Evolutionary conservation across 2,888 invertebrate genomes (phyloP).

Genomic region (Chrysina gloriosa): DNA sequence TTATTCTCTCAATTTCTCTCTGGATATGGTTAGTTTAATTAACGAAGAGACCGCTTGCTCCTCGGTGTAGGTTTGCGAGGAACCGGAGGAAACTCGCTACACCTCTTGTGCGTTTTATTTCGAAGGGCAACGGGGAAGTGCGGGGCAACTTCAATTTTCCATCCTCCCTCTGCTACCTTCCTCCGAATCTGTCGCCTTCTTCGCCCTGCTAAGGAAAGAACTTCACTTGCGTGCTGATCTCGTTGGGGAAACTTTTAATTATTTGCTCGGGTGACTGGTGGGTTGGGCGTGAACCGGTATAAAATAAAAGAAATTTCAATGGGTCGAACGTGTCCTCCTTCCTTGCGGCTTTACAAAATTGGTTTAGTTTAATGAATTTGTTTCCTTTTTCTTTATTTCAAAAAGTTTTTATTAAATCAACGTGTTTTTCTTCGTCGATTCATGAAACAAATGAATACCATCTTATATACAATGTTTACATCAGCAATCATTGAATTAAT

Average conservation of each 20-base stretch:
- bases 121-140: constrained; percentile 14
- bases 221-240: constrained; percentile 29
- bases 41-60: constrained; percentile 49
- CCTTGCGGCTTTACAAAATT: constrained; percentile 28
- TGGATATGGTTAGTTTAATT: constrained; percentile 55
- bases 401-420: not conserved
- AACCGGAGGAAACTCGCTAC: constrained; percentile 41
- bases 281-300: not conserved
- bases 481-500: too few relatives aligned
- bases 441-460: not conserved
- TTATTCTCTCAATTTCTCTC: constrained; percentile 54
- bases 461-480: not conserved
- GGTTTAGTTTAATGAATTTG: constrained; percentile 35
- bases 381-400: constrained; percentile 1
- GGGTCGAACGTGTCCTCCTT: not conserved
- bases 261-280: constrained; percentile 23
- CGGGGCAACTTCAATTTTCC: constrained; percentile 28
- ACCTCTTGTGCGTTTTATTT: constrained; percentile 55
- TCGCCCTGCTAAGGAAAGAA: constrained; percentile 17
- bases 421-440: not conserved
- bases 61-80: not conserved
- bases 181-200: constrained; percentile 3
- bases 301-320: constrained; percentile 29
- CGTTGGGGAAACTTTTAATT: constrained; percentile 30
- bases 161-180: not conserved